Percentiles rank a stretch among this genome's conserved stretches.
Evolutionary conservation across 2,797 vertebrate species (phyloP).

Genomic region (Pangasius sanitwongsei): DNA sequence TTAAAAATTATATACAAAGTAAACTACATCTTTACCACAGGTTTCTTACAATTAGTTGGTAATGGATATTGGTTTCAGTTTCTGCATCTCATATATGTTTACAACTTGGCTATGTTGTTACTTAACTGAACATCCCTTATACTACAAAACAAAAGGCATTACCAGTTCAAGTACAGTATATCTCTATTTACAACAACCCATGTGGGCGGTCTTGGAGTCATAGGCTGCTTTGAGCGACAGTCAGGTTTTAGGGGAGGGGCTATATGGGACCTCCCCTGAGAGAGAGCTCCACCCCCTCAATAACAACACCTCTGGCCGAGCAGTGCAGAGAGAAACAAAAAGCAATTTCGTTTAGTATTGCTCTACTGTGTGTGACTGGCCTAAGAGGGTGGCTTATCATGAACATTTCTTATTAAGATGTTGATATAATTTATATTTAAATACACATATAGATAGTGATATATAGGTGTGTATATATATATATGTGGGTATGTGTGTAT

Average conservation of each 20-base stretch:
- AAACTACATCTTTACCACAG: slow-evolving; percentile 71
- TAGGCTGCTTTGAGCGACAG: slow-evolving; percentile 58
- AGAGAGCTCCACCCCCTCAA: slow-evolving; percentile 36
- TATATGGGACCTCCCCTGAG: slow-evolving; percentile 48
- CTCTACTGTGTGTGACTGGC: slow-evolving; percentile 61
- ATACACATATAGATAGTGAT: slow-evolving; percentile 30
- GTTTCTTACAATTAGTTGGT: slow-evolving; percentile 70
- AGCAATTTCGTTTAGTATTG: slow-evolving; percentile 65
- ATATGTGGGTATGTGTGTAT: neutral
- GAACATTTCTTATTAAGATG: slow-evolving; percentile 68
- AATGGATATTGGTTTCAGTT: slow-evolving; percentile 61
- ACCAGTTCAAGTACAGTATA: slow-evolving; percentile 77
- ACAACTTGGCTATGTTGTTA: slow-evolving; percentile 67
- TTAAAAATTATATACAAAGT: slow-evolving; percentile 76
- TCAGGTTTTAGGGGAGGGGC: slow-evolving; percentile 45
- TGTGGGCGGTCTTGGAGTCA: slow-evolving; percentile 55
- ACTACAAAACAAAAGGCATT: slow-evolving; percentile 70
- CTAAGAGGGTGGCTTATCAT: slow-evolving; percentile 47
- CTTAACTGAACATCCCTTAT: slow-evolving; percentile 69
- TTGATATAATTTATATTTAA: slow-evolving; percentile 26
- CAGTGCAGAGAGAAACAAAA: slow-evolving; percentile 61
- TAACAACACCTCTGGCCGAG: slow-evolving; percentile 55
- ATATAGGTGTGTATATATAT: neutral
- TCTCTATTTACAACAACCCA: slow-evolving; percentile 69
- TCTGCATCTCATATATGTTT: slow-evolving; percentile 71